Evolutionary conservation across 2,113 vertebrate species (phyloP).

Genomic region (Hymenochirus boettgeri): DNA sequence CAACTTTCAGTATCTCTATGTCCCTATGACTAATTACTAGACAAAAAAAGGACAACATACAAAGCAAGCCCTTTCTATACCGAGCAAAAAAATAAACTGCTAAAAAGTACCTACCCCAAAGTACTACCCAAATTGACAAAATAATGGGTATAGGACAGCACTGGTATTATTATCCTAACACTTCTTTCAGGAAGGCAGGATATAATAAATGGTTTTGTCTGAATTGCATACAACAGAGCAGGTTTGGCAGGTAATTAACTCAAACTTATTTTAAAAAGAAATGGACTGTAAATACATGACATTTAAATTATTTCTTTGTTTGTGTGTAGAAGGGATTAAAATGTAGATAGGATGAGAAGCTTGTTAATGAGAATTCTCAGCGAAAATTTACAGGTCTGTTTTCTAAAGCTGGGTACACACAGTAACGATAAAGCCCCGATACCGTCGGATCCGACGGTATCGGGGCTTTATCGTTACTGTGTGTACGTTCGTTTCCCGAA

Average conservation of each 20-base stretch:
- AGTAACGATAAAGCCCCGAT: too few relatives aligned
- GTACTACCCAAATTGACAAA: conserved; percentile 18
- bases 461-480: too few relatives aligned
- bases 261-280: conserved; percentile 16
- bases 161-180: conserved; percentile 7
- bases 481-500: too few relatives aligned
- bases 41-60: conserved; percentile 38
- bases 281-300: background rate
- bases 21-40: conserved; percentile 41
- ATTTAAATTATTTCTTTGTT: conserved; percentile 15
- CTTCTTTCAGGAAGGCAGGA: background rate
- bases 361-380: too few relatives aligned
- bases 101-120: conserved; percentile 9
- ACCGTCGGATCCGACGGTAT: too few relatives aligned
- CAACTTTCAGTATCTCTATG: conserved; percentile 33
- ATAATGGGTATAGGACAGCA: background rate
- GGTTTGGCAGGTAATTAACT: conserved; percentile 10
- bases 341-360: background rate
- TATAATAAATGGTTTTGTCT: conserved; percentile 23
- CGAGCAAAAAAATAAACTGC: conserved; percentile 2
- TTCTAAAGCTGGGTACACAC: too few relatives aligned
- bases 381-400: too few relatives aligned
- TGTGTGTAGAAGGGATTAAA: background rate
- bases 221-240: background rate
- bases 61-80: conserved; percentile 27